These are phyloP conservation scores for Philotrypesis tridentata DNA, from an alignment of 1,140 invertebrate genomes.

Conservation along the genomic window DNA sequence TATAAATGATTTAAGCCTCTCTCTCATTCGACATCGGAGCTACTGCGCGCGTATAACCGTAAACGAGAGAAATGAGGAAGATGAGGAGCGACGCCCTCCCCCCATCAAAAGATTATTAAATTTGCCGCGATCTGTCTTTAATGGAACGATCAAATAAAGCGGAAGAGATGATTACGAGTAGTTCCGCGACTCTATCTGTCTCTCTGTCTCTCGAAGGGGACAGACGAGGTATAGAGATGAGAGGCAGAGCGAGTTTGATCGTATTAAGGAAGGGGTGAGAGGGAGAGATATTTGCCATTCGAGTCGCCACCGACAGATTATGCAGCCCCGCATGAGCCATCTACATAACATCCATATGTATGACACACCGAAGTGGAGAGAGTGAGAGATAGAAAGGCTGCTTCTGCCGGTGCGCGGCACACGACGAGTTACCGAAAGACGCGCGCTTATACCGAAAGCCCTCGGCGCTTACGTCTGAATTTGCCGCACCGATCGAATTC, in stretches of 20 bases:
- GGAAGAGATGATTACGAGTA: slow-evolving; percentile 34
- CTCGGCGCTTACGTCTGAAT: slow-evolving; percentile 36
- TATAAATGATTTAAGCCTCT: neutral
- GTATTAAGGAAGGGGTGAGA: neutral
- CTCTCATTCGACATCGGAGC: neutral
- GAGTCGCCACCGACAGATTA: slow-evolving; percentile 20
- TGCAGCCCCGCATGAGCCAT: slow-evolving; percentile 10
- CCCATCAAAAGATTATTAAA: slow-evolving; percentile 34
- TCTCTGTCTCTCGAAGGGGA: neutral
- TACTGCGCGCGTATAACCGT: neutral
- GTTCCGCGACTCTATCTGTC: neutral
- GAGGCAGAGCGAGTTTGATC: slow-evolving; percentile 16
- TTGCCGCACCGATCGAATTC: slow-evolving; percentile 48
- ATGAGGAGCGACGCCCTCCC: neutral
- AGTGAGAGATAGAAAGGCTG: neutral
- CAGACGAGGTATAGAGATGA: neutral
- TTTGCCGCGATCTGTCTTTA: slow-evolving; percentile 27
- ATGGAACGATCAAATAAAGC: slow-evolving; percentile 25
- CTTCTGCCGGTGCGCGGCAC: neutral
- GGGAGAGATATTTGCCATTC: slow-evolving; percentile 38
- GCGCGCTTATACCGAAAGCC: neutral
- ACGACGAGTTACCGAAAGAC: neutral
- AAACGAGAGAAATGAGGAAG: neutral
- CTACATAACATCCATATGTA: slow-evolving; percentile 40
- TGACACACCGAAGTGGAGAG: neutral